phyloP scores from a whole-genome alignment of 1,140 invertebrate species.

The Heliconius congener region DNA sequence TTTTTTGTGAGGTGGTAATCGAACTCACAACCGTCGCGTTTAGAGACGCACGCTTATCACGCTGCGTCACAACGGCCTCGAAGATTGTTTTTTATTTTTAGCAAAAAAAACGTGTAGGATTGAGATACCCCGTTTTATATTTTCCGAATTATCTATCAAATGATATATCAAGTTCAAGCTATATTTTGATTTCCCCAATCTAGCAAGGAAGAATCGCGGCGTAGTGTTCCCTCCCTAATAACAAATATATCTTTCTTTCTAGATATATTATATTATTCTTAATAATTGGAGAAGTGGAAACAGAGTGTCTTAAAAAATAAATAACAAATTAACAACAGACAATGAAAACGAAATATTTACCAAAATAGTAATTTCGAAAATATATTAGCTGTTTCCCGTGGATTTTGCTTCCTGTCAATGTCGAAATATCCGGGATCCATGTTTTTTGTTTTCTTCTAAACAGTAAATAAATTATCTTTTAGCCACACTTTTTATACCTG shows the following conservation, averaged over 20 bases:
- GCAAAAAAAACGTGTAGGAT: background rate
- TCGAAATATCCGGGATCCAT: constrained; percentile 75
- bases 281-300: background rate
- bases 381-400: constrained; percentile 57
- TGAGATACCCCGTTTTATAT: too few species aligned
- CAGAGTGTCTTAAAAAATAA: background rate
- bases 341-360: constrained; percentile 45
- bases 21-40: background rate
- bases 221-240: background rate
- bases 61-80: background rate
- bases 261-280: too few species aligned
- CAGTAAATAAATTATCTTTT: background rate
- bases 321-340: too few species aligned
- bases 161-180: too few species aligned
- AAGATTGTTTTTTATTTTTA: background rate
- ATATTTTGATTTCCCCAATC: too few species aligned
- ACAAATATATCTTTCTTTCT: too few species aligned
- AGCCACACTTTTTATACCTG: background rate
- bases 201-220: background rate
- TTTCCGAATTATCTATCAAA: too few species aligned
- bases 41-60: background rate
- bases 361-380: constrained; percentile 61
- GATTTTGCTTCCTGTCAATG: constrained; percentile 61
- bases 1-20: background rate
- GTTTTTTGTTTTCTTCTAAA: background rate